Conservation (phyloP, 2,888 invertebrate species). For the Melieria picta region DNA sequence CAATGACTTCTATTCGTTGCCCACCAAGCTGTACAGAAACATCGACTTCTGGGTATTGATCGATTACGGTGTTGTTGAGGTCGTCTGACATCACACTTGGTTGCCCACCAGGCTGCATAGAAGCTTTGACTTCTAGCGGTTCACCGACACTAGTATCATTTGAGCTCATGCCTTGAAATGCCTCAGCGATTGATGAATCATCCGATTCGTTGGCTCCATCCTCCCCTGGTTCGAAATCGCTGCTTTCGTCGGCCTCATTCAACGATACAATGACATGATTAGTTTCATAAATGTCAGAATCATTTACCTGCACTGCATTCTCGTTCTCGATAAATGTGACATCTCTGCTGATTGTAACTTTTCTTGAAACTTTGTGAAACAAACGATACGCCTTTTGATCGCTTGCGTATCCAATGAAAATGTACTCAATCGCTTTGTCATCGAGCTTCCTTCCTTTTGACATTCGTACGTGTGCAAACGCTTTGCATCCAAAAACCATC, state of each 20-base stretch:
- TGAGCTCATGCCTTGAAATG: constrained; percentile 18
- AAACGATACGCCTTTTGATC: constrained; percentile 35
- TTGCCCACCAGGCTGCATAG: too few species aligned
- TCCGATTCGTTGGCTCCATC: constrained; percentile 1
- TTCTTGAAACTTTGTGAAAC: constrained; percentile 18
- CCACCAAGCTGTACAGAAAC: background rate
- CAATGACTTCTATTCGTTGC: background rate
- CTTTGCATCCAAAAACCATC: constrained; percentile 29
- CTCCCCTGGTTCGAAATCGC: constrained; percentile 23
- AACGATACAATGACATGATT: constrained; percentile 6
- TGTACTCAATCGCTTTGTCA: constrained; percentile 21
- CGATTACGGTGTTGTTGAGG: background rate
- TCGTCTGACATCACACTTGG: background rate
- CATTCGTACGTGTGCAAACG: constrained; percentile 27
- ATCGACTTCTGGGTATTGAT: background rate
- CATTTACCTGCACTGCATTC: constrained; percentile 6
- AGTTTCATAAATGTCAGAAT: constrained; percentile 5
- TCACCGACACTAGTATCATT: constrained; percentile 14
- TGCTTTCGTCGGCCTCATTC: constrained; percentile 3
- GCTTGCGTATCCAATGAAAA: constrained; percentile 30
- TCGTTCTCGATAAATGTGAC: constrained; percentile 19
- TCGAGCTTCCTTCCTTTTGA: constrained; percentile 29
- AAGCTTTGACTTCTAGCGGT: background rate
- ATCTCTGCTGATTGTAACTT: constrained; percentile 18
- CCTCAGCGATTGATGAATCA: constrained; percentile 19